Base-by-base conservation (phyloP, 2,888 invertebrate genomes). In the Pocota personata region DNA sequence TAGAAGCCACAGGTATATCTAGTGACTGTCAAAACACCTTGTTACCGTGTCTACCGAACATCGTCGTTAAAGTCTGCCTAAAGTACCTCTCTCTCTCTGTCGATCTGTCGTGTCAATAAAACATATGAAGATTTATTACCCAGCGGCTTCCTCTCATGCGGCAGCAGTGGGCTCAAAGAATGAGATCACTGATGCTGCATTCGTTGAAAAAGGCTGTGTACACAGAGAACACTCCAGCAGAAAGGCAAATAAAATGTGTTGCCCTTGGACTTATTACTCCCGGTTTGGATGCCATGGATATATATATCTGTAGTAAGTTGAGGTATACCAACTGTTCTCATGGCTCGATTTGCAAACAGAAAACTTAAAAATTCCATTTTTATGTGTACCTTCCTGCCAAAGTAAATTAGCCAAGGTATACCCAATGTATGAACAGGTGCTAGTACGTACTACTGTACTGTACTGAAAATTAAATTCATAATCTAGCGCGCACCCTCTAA, bases 21-120 rank as follows among this genome's bases (percentile, higher is more conserved):
- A 14, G 73, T 57, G 79, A 69, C 78, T 84, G 79, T 84, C 84
- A 84, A 84, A 84, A 84, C 79, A 84, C 69, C 79, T 84, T 79
- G 84, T 79, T 69, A 71, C 69, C 52, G 48, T 37, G 48, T 79
- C 57, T 60, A 40, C 72, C 57, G 46, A 67, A 50, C 58, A 62
- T 57, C 55, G 46, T 55, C 40, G 62, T 55, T 58, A 35, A 64
- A 62, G 35, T 71, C 50, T 60, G 43, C 35, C 69, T 21, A 35
- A 35, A 37, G 19, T 69, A 8, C 27, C 10, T 24, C 43, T 37
- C 21, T 30, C 37, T 10, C 7, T 43, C 16, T 60, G 32, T 52
- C 69, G 58, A 62, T 79, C 69, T 71, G 50, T 71, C 37, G 75
- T 76, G 75, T 66, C 84, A 76, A 84, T 84, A 84, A 69, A 75